phyloP scores from a whole-genome alignment of 64 coral and sea anemone species.

The Dendrophyllia cribrosa region DNA sequence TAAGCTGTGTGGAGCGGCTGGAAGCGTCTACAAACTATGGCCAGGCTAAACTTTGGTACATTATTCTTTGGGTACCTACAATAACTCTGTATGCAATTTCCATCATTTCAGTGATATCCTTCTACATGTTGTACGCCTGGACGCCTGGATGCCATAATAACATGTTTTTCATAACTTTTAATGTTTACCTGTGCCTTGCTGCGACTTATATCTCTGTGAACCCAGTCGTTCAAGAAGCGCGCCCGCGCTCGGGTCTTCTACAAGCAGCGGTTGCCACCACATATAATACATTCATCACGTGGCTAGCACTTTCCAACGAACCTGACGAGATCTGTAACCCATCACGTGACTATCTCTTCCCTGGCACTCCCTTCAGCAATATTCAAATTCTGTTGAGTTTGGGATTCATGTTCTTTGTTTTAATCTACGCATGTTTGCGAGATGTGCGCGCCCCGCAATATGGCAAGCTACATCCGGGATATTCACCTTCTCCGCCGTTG shows the following conservation, averaged over 20 bases:
- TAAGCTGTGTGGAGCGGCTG: conserved; percentile 74
- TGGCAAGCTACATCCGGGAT: conserved; percentile 78
- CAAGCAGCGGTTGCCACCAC: conserved; percentile 92
- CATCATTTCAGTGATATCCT: conserved; percentile 70
- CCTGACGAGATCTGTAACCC: conserved; percentile 91
- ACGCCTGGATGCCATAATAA: conserved; percentile 83
- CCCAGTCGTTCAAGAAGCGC: conserved; percentile 80
- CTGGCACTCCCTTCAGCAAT: conserved; percentile 87
- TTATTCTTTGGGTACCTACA: conserved; percentile 83
- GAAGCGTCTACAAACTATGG: conserved; percentile 48
- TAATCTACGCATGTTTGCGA: conserved; percentile 78
- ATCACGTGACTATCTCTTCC: conserved; percentile 78
- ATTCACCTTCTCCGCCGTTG: background rate
- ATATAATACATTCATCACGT: conserved; percentile 93
- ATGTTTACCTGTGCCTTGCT: conserved; percentile 86
- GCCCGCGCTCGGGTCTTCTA: conserved; percentile 87
- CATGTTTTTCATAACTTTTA: conserved; percentile 94
- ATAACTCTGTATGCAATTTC: conserved; percentile 86
- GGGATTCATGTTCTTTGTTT: conserved; percentile 87
- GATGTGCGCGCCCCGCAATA: conserved; percentile 87
- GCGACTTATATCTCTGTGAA: conserved; percentile 93
- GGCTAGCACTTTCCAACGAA: conserved; percentile 91
- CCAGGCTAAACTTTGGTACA: conserved; percentile 66
- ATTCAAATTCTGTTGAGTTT: conserved; percentile 80
- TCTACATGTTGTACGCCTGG: conserved; percentile 79